Evolutionary conservation across 1,140 invertebrate genomes (phyloP), one percentile per base, ranked within the genome.

Genomic region (Anagrus nilaparvatae): DNA sequence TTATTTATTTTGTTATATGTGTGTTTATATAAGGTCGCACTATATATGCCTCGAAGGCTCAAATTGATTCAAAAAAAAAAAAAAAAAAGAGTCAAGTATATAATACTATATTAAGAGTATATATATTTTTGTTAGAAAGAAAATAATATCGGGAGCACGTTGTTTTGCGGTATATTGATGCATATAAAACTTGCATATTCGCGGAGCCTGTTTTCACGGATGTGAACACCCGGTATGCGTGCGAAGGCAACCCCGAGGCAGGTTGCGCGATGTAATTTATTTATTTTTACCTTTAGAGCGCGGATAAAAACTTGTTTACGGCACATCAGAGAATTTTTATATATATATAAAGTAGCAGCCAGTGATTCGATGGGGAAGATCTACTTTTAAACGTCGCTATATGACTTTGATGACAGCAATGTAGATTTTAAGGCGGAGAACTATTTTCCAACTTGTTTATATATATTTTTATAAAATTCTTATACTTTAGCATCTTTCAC

Each of bases 131-230:
- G n/a, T n/a, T n/a, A n/a, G n/a, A n/a, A n/a, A n/a, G n/a, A n/a
- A n/a, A n/a, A n/a, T n/a, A n/a, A n/a, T n/a, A n/a, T n/a, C n/a
- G n/a, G n/a, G 17, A 27, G 43, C 46, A 42, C 46, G 33, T 30
- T 20, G 31, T 28, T 34, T 46, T 44, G 39, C 29, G 43, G 36
- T 48, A 44, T 60, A 60, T 63, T 58, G 58, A 62, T 60, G 59
- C 57, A 62, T n/a, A n/a, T 62, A 63, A 61, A 63, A 63, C 59
- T 51, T 58, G 60, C 53, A 61, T 63, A 62, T 60, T 62, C 60
- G 59, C 54, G 58, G 54, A 58, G 60, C 59, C 61, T 62, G 60
- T 64, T 64, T 64, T 64, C 60, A 64, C 61, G 60, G 60, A 63
- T 60, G 56, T 64, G 61, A 64, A 60, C 60, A 63, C 55, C 58